A percentile compares a stretch with the other conserved stretches of the same genome.
phyloP scores from a whole-genome alignment of 2,888 invertebrate genomes.

The Ametastegia equiseti region DNA sequence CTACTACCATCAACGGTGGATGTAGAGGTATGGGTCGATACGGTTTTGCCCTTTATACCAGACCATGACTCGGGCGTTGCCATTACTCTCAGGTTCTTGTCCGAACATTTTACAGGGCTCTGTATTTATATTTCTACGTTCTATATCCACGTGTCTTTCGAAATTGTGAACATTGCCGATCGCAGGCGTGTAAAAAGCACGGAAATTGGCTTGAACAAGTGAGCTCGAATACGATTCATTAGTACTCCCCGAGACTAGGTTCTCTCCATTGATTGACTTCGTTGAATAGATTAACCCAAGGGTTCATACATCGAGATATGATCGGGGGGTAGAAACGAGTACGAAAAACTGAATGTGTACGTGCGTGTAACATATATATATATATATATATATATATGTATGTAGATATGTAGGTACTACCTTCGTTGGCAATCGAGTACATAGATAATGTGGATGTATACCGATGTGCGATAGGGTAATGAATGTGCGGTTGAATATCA shows the following conservation, averaged over 20 bases:
- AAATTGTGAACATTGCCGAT: neutral
- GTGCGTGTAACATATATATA: too few relatives aligned
- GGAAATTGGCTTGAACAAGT: constrained; percentile 11
- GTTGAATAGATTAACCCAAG: neutral
- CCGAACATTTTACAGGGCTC: neutral
- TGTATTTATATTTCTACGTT: too few relatives aligned
- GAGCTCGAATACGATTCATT: neutral
- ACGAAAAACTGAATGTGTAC: too few relatives aligned
- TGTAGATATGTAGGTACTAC: too few relatives aligned
- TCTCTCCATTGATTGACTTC: neutral
- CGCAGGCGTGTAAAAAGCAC: too few relatives aligned
- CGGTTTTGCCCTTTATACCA: constrained; percentile 51
- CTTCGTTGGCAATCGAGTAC: too few relatives aligned
- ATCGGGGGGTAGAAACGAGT: too few relatives aligned
- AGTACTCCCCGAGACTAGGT: neutral
- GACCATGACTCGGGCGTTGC: constrained; percentile 55
- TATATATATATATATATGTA: too few relatives aligned
- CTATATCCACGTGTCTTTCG: neutral
- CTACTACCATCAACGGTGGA: constrained; percentile 41
- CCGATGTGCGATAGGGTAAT: too few relatives aligned
- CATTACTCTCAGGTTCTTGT: constrained; percentile 42
- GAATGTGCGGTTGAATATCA: too few relatives aligned
- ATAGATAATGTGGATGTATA: too few relatives aligned
- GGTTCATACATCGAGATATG: neutral
- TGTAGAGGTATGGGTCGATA: constrained; percentile 61